Percentiles rank a stretch among this genome's conserved stretches.
These are phyloP conservation scores for Cotesia congregata DNA, from an alignment of 2,888 invertebrate genomes.

Conservation along the genomic window DNA sequence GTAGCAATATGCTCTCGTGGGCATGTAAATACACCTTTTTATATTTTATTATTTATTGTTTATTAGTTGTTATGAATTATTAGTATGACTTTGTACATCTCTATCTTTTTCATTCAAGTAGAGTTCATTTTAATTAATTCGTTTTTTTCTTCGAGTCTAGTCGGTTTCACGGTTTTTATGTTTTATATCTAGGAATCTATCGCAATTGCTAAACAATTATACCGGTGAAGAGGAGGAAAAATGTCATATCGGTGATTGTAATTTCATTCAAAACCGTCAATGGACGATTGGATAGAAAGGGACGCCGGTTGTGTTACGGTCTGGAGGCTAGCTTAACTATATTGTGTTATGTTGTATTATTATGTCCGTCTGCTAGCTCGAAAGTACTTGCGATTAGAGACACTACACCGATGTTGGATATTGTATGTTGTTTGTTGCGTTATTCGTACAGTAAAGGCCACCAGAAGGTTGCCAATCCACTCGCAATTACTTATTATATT, in stretches of 20 bases:
- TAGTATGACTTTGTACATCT: constrained; percentile 1
- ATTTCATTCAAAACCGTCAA: constrained; percentile 32
- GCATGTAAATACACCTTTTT: not conserved
- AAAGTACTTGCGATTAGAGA: constrained; percentile 31
- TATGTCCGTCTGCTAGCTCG: constrained; percentile 34
- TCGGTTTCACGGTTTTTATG: not conserved
- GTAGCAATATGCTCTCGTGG: constrained; percentile 9
- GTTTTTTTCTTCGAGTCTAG: not conserved
- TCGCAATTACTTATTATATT: too few relatives aligned
- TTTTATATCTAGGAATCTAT: not conserved
- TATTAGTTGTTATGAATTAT: not conserved
- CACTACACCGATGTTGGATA: too few relatives aligned
- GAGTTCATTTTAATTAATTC: not conserved
- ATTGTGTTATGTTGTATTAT: constrained; percentile 20
- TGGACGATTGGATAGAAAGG: constrained; percentile 36
- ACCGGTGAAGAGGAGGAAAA: constrained; percentile 26
- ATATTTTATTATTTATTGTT: not conserved
- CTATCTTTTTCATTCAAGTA: not conserved
- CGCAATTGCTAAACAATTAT: not conserved
- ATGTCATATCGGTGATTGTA: constrained; percentile 25
- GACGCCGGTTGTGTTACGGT: constrained; percentile 36
- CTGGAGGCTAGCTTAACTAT: constrained; percentile 35
- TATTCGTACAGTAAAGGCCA: constrained; percentile 28
- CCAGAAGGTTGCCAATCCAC: constrained; percentile 27
- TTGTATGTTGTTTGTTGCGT: constrained; percentile 7